Conservation (phyloP, 2,888 invertebrate genomes). For the Chamaedrilus cognettii region DNA sequence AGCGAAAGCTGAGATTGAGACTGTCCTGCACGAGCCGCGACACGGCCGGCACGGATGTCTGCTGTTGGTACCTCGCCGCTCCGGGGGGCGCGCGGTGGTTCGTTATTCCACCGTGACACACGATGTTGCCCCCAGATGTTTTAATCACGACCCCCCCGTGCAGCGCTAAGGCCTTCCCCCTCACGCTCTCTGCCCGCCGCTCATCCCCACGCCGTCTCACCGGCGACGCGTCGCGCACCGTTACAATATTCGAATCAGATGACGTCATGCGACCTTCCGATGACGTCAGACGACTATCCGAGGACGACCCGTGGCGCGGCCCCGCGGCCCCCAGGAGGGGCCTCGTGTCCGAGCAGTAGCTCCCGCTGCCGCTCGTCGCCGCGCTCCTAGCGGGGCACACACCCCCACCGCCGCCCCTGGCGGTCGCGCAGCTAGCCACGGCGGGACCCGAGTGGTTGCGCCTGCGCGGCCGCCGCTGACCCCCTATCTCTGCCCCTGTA, state of each 20-base stretch:
- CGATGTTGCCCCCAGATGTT: too few relatives aligned
- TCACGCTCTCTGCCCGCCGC: too few relatives aligned
- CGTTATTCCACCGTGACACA: neutral
- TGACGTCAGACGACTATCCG: neutral
- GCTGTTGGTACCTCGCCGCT: neutral
- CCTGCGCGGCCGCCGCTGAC: neutral
- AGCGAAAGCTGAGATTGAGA: constrained; percentile 15
- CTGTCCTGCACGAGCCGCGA: constrained; percentile 16
- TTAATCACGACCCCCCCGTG: too few relatives aligned
- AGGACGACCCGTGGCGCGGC: neutral
- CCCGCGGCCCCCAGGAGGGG: neutral
- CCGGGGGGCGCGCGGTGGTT: neutral
- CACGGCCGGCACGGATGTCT: constrained; percentile 2
- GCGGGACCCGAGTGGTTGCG: constrained; percentile 12
- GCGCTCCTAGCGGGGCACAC: neutral
- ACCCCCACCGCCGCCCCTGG: neutral
- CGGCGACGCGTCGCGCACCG: neutral
- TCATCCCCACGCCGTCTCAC: neutral
- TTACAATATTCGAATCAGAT: constrained; percentile 16
- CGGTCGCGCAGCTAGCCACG: neutral
- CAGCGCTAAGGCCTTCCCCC: too few relatives aligned
- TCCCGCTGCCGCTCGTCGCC: constrained; percentile 1
- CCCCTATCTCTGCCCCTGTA: constrained; percentile 8
- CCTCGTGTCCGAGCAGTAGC: constrained; percentile 11
- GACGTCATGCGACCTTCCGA: constrained; percentile 16